phyloP scores from a whole-genome alignment of 2,113 vertebrate genomes.

The Cygnus buccinator region DNA sequence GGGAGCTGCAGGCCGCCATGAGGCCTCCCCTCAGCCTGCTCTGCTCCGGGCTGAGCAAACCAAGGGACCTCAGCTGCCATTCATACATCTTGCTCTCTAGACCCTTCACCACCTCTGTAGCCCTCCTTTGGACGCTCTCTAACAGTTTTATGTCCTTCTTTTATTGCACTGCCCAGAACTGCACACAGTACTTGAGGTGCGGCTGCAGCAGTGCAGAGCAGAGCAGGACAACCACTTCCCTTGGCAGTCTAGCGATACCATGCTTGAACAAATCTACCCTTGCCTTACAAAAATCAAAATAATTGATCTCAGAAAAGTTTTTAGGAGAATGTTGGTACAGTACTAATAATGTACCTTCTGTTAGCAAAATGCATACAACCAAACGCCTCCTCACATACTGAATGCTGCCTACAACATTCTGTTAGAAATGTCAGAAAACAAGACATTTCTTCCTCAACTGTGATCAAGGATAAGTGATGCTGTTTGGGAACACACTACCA shows the following conservation, averaged over 20 bases:
- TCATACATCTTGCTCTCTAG: too few species aligned
- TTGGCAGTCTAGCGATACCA: too few species aligned
- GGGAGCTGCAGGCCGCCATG: too few species aligned
- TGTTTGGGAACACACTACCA: not conserved
- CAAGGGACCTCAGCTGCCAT: too few species aligned
- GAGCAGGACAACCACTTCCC: not conserved
- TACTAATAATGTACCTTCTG: not conserved
- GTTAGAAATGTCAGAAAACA: not conserved
- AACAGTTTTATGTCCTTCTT: too few species aligned
- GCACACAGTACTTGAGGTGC: too few species aligned
- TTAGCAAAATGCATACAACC: not conserved
- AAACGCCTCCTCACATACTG: not conserved
- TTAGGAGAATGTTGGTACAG: not conserved
- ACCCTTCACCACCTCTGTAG: too few species aligned
- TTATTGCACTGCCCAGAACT: too few species aligned
- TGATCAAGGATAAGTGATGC: not conserved
- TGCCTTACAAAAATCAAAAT: not conserved
- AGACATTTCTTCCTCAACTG: not conserved
- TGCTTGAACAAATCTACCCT: not conserved
- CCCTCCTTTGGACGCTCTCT: too few species aligned
- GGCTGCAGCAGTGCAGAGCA: not conserved
- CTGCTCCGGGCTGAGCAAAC: too few species aligned
- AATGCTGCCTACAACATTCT: not conserved
- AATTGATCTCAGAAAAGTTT: not conserved
- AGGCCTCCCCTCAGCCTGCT: too few species aligned